Conservation (phyloP, 2,797 vertebrate species). For the Micromesistius poutassou region DNA sequence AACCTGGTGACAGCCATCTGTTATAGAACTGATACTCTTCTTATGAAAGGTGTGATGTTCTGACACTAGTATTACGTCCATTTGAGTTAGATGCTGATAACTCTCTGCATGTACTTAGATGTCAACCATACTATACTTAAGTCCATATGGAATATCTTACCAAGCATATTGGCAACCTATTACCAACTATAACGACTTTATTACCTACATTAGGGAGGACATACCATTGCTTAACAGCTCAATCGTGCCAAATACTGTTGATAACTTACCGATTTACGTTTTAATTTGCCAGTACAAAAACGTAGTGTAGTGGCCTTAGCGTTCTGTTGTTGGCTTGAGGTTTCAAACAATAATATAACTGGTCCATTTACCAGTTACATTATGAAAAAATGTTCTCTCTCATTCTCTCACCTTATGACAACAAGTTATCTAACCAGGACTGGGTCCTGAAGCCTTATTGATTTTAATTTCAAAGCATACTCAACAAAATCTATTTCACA, state of each 20-base stretch:
- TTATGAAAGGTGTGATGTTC: background rate
- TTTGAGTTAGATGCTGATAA: background rate
- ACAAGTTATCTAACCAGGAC: constrained; percentile 10
- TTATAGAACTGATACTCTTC: background rate
- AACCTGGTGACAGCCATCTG: background rate
- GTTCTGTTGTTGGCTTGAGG: constrained; percentile 41
- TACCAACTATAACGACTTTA: background rate
- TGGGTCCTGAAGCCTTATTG: constrained; percentile 53
- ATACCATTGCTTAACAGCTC: constrained; percentile 21
- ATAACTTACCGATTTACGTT: constrained; percentile 37
- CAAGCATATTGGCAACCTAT: background rate
- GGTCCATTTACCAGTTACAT: constrained; percentile 44
- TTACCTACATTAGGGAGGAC: constrained; percentile 17
- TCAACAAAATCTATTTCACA: constrained; percentile 42
- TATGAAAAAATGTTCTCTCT: constrained; percentile 27
- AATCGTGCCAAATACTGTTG: constrained; percentile 43
- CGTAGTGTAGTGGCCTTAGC: constrained; percentile 31
- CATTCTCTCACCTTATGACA: constrained; percentile 24
- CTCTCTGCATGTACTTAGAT: constrained; percentile 1
- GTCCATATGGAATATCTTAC: background rate
- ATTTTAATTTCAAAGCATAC: constrained; percentile 29
- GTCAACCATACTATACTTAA: background rate
- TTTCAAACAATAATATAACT: constrained; percentile 25
- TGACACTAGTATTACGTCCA: background rate
- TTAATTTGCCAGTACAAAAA: constrained; percentile 7